Evolutionary conservation across 2,888 invertebrate genomes (phyloP), one percentile per base, ranked within the genome.

Genomic region (Odontomyia ornata): DNA sequence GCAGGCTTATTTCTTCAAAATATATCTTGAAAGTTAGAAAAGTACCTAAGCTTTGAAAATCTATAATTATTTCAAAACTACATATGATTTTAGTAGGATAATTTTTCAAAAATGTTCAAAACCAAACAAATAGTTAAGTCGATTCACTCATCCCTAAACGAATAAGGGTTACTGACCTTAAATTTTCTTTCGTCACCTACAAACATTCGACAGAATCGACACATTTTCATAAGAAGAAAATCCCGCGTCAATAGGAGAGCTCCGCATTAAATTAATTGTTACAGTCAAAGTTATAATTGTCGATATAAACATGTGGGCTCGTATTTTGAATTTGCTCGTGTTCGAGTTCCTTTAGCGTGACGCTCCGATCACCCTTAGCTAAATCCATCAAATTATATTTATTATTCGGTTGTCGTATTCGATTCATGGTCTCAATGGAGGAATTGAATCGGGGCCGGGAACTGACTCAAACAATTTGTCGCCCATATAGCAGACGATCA

Each of bases 211-310:
- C 18, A 60, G 60, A 57, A 36, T 69, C 5, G 30, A 30, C 57
- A 60, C 73, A 57, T 73, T 73, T 73, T 36, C 36, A 73, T 73
- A 36, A 73, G 43, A 3, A 21, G n/a, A 11, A 67, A 60, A 57
- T 73, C 52, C 73, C 60, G 23, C 21, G 23, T 73, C 27, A 25
- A 73, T 73, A 21, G 57, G 21, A 13, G 36, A 36, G 36, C 57
- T 2, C 30, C 23, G 57, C 57, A 73, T 73, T 57, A 30, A 73
- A 73, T 73, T 73, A 73, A 73, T 73, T 73, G 73, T 73, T 73
- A 60, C 60, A 73, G 73, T 73, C 73, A 73, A 73, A 73, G 60
- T 73, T 73, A 73, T 73, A 73, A 73, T 73, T 73, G 73, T 60
- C 73, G 73, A 73, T 73, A 60, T 60, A 57, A 73, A 73, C 73